A percentile compares a stretch with the other conserved stretches of the same genome.
These are phyloP conservation scores for Melozone crissalis DNA, from an alignment of 2,113 vertebrate species.

Conservation along the genomic window DNA sequence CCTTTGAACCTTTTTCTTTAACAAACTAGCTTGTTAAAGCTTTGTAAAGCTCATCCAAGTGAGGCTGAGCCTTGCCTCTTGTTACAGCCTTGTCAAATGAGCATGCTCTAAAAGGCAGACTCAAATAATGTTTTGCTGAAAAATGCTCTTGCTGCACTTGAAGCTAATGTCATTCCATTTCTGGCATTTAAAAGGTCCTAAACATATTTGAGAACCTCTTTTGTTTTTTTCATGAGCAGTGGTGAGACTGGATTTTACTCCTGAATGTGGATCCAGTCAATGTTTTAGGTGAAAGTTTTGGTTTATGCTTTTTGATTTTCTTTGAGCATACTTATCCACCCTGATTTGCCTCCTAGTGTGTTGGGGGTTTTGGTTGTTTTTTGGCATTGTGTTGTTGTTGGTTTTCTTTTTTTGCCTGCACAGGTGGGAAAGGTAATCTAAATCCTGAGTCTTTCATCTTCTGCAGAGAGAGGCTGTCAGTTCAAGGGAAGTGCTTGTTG, in stretches of 20 bases:
- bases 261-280: not conserved
- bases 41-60: not conserved
- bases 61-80: not conserved
- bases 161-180: not conserved
- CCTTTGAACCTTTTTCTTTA: not conserved
- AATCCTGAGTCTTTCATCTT: not conserved
- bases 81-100: not conserved
- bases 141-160: not conserved
- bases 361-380: not conserved
- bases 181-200: not conserved
- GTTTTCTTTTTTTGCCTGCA: not conserved
- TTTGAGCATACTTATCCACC: not conserved
- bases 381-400: accelerated
- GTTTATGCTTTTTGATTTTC: not conserved
- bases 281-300: not conserved
- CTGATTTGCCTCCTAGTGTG: not conserved
- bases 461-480: not conserved
- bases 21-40: not conserved
- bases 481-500: not conserved
- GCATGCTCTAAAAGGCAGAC: not conserved
- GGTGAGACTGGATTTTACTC: not conserved
- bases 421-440: not conserved
- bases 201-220: not conserved
- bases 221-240: not conserved
- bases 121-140: not conserved